Base-by-base conservation (phyloP, 2,888 invertebrate genomes). In the Spatulosminthurus flaviceps region DNA sequence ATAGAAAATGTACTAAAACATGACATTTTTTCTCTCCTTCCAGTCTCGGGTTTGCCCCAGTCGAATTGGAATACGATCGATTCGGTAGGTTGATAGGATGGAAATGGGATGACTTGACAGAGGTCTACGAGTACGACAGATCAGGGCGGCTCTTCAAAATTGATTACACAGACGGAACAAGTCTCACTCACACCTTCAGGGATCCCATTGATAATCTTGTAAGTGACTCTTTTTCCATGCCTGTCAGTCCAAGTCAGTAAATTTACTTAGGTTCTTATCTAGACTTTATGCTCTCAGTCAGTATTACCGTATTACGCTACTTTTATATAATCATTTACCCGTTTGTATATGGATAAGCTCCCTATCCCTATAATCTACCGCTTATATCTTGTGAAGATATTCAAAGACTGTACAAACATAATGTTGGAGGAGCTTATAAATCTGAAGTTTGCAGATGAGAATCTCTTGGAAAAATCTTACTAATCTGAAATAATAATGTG, bases 91-190 rank as follows among this genome's bases (percentile, higher is more conserved):
- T 97, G 70, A 93, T 93, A 1, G 93, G 93, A 85, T 97, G 97
- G 96, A 93, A 93, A 86, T 96, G 97, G 94, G 97, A 96, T 28
- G 94, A 95, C 82, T 90, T 97, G 7, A 93, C 93, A 86, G 96
- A 97, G 89, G 93, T 92, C 0, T 96, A 96, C 85, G 93, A 93
- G 0, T 97, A 96, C 86, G 96, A 97, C 87, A 90, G 95, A 86
- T 94, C 94, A 78, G 97, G 97, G 11, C 91, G 96, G 85, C 88
- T 98, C 22, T 93, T 93, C 85, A 96, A 96, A 88, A 95, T 96
- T 80, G 93, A 94, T 85, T 95, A 96, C 86, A 94, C 95, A 4
- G 96, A 96, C 87, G 94, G 95, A 0, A 95, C 95, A 0, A 94
- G 95, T 0, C 92, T 96, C 89, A 92, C 94, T 0, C 97, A 96